Evolutionary conservation across 2,888 invertebrate species (phyloP).

Genomic region (Scaptomyza reducta): DNA sequence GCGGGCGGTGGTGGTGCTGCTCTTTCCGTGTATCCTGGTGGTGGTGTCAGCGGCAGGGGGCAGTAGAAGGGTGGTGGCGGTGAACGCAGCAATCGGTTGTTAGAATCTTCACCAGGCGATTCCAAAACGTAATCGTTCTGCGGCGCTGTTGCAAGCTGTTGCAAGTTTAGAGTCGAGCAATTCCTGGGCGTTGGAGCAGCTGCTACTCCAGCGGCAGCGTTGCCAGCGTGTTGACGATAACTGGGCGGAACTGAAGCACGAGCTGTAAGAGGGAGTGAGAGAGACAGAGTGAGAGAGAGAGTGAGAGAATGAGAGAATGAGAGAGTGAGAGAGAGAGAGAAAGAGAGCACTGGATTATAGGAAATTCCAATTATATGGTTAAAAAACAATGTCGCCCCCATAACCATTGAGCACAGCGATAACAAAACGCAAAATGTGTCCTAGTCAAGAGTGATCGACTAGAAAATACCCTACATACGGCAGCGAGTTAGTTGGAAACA

Average conservation of each 20-base stretch:
- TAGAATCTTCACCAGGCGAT: constrained; percentile 46
- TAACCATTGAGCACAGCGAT: constrained; percentile 40
- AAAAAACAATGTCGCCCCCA: constrained; percentile 34
- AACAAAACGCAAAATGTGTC: constrained; percentile 14
- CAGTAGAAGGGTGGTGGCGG: constrained; percentile 77
- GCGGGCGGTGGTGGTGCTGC: constrained; percentile 22
- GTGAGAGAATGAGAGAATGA: background rate
- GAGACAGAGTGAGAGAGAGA: background rate
- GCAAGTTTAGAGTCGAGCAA: constrained; percentile 43
- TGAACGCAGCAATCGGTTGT: constrained; percentile 51
- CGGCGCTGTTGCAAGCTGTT: constrained; percentile 41
- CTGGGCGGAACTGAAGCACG: constrained; percentile 35
- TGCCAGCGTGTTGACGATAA: constrained; percentile 49
- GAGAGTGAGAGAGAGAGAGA: background rate
- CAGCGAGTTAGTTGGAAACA: too few species aligned
- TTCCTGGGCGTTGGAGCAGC: constrained; percentile 30
- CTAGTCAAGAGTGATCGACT: background rate
- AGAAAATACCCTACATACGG: background rate
- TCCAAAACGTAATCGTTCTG: constrained; percentile 66
- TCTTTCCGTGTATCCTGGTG: constrained; percentile 78
- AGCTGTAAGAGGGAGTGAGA: constrained; percentile 23
- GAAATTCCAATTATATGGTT: constrained; percentile 69
- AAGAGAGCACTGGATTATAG: too few species aligned
- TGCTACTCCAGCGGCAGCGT: constrained; percentile 19
- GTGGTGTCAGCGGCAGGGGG: constrained; percentile 80